These are phyloP conservation scores for Ptilonorhynchus violaceus DNA, from an alignment of 2,113 vertebrate genomes.

Conservation along the genomic window DNA sequence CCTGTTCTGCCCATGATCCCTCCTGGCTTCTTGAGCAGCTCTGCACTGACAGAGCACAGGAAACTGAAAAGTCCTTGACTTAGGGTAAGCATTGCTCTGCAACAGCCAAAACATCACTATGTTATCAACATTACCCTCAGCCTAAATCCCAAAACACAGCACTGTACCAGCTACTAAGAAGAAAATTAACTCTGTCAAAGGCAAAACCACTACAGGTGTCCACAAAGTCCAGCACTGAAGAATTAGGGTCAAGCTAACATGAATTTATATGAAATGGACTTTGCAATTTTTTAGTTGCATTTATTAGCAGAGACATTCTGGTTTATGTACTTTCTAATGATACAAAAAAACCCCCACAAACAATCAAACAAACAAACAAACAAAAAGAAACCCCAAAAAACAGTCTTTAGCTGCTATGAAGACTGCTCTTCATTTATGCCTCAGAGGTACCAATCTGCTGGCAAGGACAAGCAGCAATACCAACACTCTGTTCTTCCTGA, in stretches of 20 bases:
- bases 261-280: background rate
- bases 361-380: too few species aligned
- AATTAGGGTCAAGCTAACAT: background rate
- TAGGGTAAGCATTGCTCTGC: background rate
- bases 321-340: background rate
- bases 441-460: background rate
- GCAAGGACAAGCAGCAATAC: background rate
- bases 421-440: background rate
- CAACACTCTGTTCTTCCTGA: background rate
- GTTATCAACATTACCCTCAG: background rate
- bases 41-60: fast-evolving
- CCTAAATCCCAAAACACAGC: background rate
- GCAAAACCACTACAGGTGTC: background rate
- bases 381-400: fast-evolving
- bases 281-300: background rate
- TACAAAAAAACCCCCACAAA: background rate
- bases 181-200: background rate
- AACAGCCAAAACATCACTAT: background rate
- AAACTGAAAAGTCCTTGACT: background rate
- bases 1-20: background rate
- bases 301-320: background rate
- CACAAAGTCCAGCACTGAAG: background rate
- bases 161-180: background rate
- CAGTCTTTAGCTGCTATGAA: background rate
- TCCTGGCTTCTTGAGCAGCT: background rate